A percentile compares a stretch with the other conserved stretches of the same genome.
Evolutionary conservation across 2,888 invertebrate species (phyloP).

Genomic region (Prosopocoilus inquinatus): DNA sequence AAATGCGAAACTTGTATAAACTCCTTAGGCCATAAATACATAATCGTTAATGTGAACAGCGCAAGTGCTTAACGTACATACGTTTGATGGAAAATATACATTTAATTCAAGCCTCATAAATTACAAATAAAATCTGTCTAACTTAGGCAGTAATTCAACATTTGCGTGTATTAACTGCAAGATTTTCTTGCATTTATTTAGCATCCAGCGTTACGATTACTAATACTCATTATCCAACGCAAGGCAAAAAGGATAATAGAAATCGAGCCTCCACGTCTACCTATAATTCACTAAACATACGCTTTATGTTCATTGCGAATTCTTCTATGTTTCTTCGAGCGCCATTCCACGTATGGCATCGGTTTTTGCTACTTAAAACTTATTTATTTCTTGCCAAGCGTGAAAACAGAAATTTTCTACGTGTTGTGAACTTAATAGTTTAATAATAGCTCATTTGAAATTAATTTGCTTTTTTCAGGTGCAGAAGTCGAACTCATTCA

Average conservation of each 20-base stretch:
- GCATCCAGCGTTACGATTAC: constrained; percentile 24
- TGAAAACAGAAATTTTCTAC: not conserved
- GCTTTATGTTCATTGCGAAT: constrained; percentile 7
- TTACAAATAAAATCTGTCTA: constrained; percentile 13
- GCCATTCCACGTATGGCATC: not conserved
- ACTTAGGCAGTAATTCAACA: constrained; percentile 23
- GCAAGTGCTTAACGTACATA: too few relatives aligned
- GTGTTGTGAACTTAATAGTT: not conserved
- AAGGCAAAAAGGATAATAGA: constrained; percentile 24
- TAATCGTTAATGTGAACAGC: too few relatives aligned
- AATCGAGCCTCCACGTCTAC: constrained; percentile 22
- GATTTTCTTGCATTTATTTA: constrained; percentile 19
- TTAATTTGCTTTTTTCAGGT: not conserved
- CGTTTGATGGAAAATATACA: constrained; percentile 1
- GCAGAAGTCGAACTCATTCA: too few relatives aligned
- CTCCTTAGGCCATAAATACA: too few relatives aligned
- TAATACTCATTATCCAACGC: constrained; percentile 26
- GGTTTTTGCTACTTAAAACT: not conserved
- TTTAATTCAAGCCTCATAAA: constrained; percentile 21
- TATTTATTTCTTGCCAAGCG: not conserved
- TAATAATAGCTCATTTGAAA: not conserved
- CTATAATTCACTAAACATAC: constrained; percentile 27
- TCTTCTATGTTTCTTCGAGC: constrained; percentile 19
- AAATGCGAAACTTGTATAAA: too few relatives aligned
- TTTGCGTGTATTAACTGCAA: constrained; percentile 24